Base-by-base conservation (phyloP, 2,113 vertebrate species). In the Brienomyrus longianalis region DNA sequence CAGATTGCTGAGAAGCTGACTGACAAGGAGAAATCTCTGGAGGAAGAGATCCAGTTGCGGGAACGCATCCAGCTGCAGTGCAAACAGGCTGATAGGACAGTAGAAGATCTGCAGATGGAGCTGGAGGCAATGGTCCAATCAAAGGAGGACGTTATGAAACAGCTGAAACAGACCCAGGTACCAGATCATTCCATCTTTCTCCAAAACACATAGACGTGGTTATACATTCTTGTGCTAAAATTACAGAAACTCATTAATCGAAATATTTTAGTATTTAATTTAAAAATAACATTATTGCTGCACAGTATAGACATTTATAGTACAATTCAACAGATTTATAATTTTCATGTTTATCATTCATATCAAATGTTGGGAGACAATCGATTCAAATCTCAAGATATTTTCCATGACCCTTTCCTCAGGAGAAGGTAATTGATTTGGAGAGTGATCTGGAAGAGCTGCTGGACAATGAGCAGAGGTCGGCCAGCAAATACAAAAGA, bases 21-120 rank as follows among this genome's bases (percentile, higher is more conserved):
- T 0, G 95, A 96, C 54, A 95, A 93, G 92, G 95, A 96, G 90
- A 93, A 59, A 11, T 92, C 91, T 0, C 93, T 97, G 91, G 96
- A 96, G 91, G 95, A 96, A 66, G 96, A 96, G 94, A 96, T 96
- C 92, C 96, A 96, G 95, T 91, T 94, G 92, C 89, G 95, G n/a
- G 96, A 96, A 91, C 91, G 93, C 31, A 84, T 94, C 0, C 95
- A 96, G 92, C 93, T 96, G 88, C 95, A 95, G 94, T 95, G 94
- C 2, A 96, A 95, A 88, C 96, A 97, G 92, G 95, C 95, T 0
- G 96, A 96, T 93, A 92, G 95, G 87, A 91, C 89, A 0, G 92
- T 96, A 89, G 95, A 96, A 0, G 95, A 96, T 90, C 94, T 95
- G 3, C 93, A 92, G 6, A 95, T 96, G 94, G 96, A 97, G 92